Evolutionary conservation across 2,888 invertebrate genomes (phyloP), one percentile per base, ranked within the genome.

Genomic region (Elegia similella): DNA sequence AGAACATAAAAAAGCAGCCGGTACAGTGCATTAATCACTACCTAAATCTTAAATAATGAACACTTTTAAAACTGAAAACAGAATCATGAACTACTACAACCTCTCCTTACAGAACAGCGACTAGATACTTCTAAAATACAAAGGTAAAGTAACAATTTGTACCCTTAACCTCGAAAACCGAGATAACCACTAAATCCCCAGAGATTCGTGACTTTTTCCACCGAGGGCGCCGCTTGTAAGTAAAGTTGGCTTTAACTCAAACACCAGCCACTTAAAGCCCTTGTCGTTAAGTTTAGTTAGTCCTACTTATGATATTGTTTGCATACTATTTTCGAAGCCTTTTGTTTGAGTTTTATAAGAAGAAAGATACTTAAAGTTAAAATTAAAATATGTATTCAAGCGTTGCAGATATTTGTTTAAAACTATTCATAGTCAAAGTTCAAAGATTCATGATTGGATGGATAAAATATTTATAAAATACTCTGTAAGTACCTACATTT

Each of bases 161-260:
- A 32, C 46, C 16, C 32, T 55, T 55, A 55, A 55, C 54, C 32
- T 32, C 16, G 29, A 55, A 44, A 55, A 16, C 44, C 30, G 44
- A 44, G 54, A 44, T 55, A 55, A 55, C 54, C 32, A 55, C 44
- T 30, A 46, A 55, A 55, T 44, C 54, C 44, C 34, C 42, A 29
- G 52, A 23, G 53, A 43, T 53, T 43, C 53, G 53, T 43, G 54
- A 43, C 54, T 55, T 55, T 55, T 55, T 44, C 54, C 13, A 54
- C 17, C 13, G 54, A 46, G 44, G 43, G 54, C 54, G 54, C 54
- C 44, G 46, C 54, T 55, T 46, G 42, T 43, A n/a, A 17, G 44
- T 34, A 1, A 55, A 55, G 54, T 46, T 44, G 12, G 44, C 12
- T 30, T 44, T 6, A 54, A 44, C 38, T 52, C 42, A 32, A 54